phyloP scores from a whole-genome alignment of 2,113 vertebrate species.

The Fregetta grallaria region DNA sequence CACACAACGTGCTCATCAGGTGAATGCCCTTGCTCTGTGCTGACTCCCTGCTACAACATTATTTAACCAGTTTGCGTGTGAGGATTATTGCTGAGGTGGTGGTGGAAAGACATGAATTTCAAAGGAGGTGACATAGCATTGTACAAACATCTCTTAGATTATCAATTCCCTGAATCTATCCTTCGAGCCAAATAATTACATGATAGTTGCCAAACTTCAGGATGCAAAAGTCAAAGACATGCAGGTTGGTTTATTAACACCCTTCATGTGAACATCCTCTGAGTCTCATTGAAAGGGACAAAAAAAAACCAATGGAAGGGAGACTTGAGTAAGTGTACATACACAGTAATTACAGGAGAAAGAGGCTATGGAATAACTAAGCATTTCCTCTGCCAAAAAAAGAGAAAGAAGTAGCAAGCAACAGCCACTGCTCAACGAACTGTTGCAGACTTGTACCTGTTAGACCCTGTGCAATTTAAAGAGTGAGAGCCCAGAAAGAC shows the following conservation, averaged over 20 bases:
- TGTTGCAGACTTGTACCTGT: neutral
- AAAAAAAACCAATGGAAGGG: neutral
- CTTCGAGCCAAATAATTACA: neutral
- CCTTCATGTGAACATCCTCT: neutral
- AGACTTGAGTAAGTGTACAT: neutral
- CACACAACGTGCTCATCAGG: neutral
- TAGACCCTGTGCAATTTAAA: neutral
- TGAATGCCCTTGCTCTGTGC: neutral
- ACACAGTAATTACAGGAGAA: neutral
- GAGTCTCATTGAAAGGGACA: neutral
- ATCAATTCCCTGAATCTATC: neutral
- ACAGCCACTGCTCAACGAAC: neutral
- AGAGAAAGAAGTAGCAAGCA: neutral
- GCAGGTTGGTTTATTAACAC: neutral
- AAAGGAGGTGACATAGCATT: neutral
- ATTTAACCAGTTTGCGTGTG: neutral
- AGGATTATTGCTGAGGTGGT: neutral
- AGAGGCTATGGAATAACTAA: neutral
- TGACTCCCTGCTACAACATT: neutral
- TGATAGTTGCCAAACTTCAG: neutral
- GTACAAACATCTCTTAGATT: neutral
- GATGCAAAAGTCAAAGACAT: neutral
- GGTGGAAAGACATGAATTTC: neutral
- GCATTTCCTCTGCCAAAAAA: neutral
- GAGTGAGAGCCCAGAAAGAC: neutral